Conservation (phyloP, 2,888 invertebrate species). For the Hydraecia micacea region DNA sequence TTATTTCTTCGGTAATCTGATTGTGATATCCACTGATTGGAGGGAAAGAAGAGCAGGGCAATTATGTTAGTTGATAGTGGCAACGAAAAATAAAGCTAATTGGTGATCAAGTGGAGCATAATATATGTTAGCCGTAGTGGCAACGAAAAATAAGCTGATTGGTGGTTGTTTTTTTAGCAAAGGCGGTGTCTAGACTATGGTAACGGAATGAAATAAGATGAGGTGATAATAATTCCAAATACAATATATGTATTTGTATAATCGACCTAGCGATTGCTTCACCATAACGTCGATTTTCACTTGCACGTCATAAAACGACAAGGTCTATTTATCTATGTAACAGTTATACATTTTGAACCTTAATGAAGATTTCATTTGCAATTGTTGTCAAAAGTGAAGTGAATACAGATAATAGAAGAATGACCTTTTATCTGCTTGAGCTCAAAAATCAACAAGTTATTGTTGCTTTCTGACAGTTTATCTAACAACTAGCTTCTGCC, state of each 20-base stretch:
- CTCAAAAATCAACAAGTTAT: neutral
- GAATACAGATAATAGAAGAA: neutral
- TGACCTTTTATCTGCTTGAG: neutral
- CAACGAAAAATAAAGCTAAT: neutral
- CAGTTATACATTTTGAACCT: neutral
- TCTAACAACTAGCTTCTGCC: too few species aligned
- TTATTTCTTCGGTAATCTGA: conserved; percentile 23
- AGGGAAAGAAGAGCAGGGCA: too few species aligned
- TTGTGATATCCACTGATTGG: conserved; percentile 19
- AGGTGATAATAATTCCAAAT: neutral
- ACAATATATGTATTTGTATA: neutral
- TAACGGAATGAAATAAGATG: neutral
- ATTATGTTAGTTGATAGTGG: neutral
- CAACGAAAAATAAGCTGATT: conserved; percentile 5
- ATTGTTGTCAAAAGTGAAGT: neutral
- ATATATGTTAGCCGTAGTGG: neutral
- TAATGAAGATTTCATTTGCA: neutral
- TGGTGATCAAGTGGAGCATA: neutral
- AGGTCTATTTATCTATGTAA: neutral
- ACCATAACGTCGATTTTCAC: neutral
- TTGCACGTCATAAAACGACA: neutral
- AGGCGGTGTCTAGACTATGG: conserved; percentile 11
- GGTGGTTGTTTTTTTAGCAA: neutral
- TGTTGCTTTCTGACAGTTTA: neutral
- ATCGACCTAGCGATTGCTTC: neutral